These are phyloP conservation scores for Melanocharis versteri DNA, from an alignment of 2,113 vertebrate genomes.

Conservation along the genomic window DNA sequence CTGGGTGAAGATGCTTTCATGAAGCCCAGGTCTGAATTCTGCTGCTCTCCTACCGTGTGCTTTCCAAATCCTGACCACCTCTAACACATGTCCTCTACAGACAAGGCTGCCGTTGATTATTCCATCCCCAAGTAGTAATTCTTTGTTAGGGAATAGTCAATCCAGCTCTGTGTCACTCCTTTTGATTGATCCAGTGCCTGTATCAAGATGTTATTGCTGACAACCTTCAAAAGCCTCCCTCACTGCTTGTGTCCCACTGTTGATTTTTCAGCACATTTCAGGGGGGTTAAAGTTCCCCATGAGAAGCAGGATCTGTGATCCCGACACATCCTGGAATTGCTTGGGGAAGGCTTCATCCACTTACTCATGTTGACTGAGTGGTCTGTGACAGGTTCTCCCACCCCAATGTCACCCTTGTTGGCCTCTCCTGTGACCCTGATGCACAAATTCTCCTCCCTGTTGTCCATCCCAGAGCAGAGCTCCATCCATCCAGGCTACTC, in stretches of 20 bases:
- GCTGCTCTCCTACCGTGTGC: not conserved
- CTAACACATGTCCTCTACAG: not conserved
- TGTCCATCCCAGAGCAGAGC: not conserved
- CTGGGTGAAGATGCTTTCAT: not conserved
- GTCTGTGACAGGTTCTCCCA: not conserved
- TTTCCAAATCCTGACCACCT: not conserved
- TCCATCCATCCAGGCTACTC: not conserved
- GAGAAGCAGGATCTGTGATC: not conserved
- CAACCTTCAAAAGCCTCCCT: not conserved
- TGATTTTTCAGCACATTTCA: not conserved
- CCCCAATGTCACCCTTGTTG: not conserved
- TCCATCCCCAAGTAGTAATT: not conserved
- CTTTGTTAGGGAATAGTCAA: not conserved
- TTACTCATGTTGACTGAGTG: accelerated
- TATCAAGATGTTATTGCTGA: not conserved
- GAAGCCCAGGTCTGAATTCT: not conserved
- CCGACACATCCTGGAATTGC: not conserved
- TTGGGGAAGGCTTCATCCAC: not conserved
- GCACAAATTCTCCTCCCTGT: not conserved
- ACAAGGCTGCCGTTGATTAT: not conserved
- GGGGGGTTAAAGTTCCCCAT: not conserved
- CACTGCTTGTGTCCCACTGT: not conserved
- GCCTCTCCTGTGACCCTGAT: not conserved
- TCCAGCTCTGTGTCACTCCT: not conserved
- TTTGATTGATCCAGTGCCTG: not conserved